These are phyloP conservation scores for Gyps fulvus DNA, from an alignment of 2,113 vertebrate genomes.

Conservation along the genomic window DNA sequence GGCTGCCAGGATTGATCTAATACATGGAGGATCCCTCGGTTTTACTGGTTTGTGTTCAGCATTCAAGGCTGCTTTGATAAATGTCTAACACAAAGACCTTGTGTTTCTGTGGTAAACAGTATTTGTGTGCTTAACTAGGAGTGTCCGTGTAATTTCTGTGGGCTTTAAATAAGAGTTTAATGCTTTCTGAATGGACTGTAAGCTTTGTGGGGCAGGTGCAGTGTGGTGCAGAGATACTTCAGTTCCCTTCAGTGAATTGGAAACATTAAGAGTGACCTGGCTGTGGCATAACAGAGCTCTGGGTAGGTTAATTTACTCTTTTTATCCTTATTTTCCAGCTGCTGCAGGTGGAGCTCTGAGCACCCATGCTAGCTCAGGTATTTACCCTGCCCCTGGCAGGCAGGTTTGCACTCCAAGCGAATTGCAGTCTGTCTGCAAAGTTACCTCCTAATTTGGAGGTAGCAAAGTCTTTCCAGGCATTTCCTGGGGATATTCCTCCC, in stretches of 20 bases:
- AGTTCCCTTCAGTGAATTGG: accelerated
- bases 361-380: background rate
- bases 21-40: accelerated
- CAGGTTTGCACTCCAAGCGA: background rate
- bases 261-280: background rate
- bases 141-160: accelerated
- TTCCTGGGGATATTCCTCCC: background rate
- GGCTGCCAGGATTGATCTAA: no score
- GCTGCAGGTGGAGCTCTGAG: background rate
- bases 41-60: background rate
- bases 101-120: accelerated
- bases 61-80: background rate
- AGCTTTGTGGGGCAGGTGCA: background rate
- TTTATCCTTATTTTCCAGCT: background rate
- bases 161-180: background rate
- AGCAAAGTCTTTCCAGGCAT: no score
- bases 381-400: background rate
- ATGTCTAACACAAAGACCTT: accelerated
- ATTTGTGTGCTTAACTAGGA: background rate
- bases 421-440: background rate
- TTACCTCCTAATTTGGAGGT: background rate
- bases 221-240: background rate
- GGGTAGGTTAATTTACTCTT: background rate
- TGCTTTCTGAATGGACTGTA: background rate
- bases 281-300: background rate